phyloP scores from a whole-genome alignment of 1,140 invertebrate species.

The Samia ricini region DNA sequence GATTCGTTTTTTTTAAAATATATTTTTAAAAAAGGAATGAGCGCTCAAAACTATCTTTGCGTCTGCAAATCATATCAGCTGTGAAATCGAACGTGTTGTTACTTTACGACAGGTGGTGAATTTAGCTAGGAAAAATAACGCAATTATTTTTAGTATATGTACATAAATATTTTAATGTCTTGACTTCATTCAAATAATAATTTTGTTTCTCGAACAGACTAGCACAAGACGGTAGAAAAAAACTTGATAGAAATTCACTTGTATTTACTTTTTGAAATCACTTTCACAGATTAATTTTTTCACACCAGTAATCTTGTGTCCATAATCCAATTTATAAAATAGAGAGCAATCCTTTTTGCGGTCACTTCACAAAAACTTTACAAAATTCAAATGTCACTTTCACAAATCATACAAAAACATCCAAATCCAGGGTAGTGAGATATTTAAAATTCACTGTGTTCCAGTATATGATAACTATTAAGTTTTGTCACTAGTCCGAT shows the following conservation, averaged over 20 bases:
- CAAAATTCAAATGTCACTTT: constrained; percentile 65
- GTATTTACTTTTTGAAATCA: constrained; percentile 42
- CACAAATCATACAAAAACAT: constrained; percentile 49
- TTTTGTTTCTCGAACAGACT: not conserved
- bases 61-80: constrained; percentile 49
- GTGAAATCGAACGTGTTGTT: constrained; percentile 42
- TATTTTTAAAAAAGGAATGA: constrained; percentile 27
- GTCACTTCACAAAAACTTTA: constrained; percentile 61
- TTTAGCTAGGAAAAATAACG: constrained; percentile 1
- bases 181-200: not conserved
- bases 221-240: constrained; percentile 3
- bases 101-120: constrained; percentile 36
- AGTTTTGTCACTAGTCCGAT: constrained; percentile 61
- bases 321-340: constrained; percentile 59
- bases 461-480: constrained; percentile 58
- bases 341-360: constrained; percentile 58
- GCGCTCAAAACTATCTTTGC: constrained; percentile 37
- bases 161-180: constrained; percentile 3
- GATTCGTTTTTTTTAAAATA: not conserved
- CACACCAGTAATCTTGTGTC: constrained; percentile 38
- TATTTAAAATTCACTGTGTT: constrained; percentile 60
- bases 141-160: not conserved
- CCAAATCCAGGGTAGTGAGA: constrained; percentile 63
- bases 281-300: constrained; percentile 31
- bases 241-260: constrained; percentile 34